Base-by-base conservation (phyloP, 2,888 invertebrate genomes). In the Caenorhabditis doughertyi region DNA sequence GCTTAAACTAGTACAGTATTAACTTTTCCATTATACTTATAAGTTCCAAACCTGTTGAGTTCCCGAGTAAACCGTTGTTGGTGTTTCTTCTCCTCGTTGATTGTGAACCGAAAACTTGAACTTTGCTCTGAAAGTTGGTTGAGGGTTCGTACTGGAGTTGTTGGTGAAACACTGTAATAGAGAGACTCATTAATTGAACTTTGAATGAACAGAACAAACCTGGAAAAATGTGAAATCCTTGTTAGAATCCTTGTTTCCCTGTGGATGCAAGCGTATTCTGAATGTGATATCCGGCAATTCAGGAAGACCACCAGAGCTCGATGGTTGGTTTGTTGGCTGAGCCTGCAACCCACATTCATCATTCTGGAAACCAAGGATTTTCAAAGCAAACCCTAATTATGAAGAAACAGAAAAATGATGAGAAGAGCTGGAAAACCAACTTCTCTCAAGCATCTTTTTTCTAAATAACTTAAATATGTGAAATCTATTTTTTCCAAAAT, bases 201-300 rank as follows among this genome's bases (percentile, higher is more conserved):
- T 18, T 23, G 5, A 23, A 27, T 8, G 3, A n/a, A n/a, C n/a
- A 53, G 16, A 9, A 21, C 25, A n/a, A 39, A 90, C 90, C 87
- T 91, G 91, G 84, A 92, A 92, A 71, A 92, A 92, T 16, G 91
- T 90, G 80, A 92, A 92, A 76, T 92, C 92, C 80, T 91, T 90
- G 77, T 92, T 92, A 13, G 90, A 90, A 53, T 92, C 91, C 70
- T 92, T 92, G 81, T 92, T 92, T 4, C 92, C 92, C 73, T 92
- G 92, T 3, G 92, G 92, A 84, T 92, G 92, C 7, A 92, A 84
- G 9, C 92, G 85, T 18, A 92, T 90, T 21, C 91, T 85, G 83
- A 92, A 92, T 7, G 84, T 82, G 65, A 89, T 76, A 4, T 72
- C 76, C 4, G 79, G 79, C 16, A 80, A 27, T 18, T 82, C 82